Evolutionary conservation across 1,140 invertebrate species (phyloP), one percentile per base, ranked within the genome.

Genomic region (Hetaerina americana): DNA sequence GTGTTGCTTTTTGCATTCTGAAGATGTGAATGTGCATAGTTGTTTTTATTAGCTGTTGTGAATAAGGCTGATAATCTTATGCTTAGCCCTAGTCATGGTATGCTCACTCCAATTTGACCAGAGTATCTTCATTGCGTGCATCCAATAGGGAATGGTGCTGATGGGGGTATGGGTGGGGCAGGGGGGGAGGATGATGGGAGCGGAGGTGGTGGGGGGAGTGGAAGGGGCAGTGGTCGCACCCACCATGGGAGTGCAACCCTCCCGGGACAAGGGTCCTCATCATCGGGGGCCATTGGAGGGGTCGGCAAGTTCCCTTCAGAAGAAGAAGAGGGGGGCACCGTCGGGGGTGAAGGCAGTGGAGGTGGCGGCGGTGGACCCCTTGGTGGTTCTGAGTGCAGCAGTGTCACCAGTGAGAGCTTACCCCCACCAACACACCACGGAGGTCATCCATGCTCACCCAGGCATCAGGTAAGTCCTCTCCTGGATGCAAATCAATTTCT

Each of bases 341-440:
- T 57, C 22, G 40, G 40, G 22, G 40, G 40, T 18, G 40, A 57
- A 1, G 40, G 40, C 40, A 57, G 40, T 57, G 40, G 40, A 57
- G 40, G 40, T 57, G 40, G 40, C 2, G 40, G 40, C 3, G 40
- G 40, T 5, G 40, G 40, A 12, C 40, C 40, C 57, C 18, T 31
- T 72, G 67, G 22, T 79, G 88, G 88, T 71, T 90, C 89, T 27
- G 89, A 91, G 75, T 91, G 89, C 77, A 90, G 89, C 73, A 90
- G 89, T 74, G 89, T 91, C 15, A 92, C 90, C 6, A 91, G 89
- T 76, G 90, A 91, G 79, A 90, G 88, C 77, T 87, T 89, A 72
- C 88, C 88, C 49, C 67, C 67, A 6, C 67, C 67, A 25, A 28
- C 67, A 1, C 49, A 57, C 22, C 40, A 57, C 22, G 40, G 40